phyloP scores from a whole-genome alignment of 1,140 invertebrate species.

The Marisa cornuarietis region DNA sequence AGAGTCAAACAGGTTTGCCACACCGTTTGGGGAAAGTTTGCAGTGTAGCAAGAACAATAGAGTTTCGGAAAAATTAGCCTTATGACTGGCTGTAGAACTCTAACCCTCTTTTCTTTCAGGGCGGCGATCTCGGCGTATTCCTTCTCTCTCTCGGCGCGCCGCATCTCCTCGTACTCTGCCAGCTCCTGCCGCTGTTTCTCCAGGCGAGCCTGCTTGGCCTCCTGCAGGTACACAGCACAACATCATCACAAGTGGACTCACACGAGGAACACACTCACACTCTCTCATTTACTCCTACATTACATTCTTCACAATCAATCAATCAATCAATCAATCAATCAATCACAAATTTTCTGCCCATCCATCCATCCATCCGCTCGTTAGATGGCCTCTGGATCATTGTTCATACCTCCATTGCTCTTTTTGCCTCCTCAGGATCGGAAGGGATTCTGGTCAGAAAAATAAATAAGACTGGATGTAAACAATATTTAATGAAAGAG shows the following conservation, averaged over 20 bases:
- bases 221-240: slow-evolving; percentile 29
- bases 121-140: slow-evolving; percentile 45
- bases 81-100: background rate
- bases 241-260: background rate
- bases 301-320: too few relatives aligned
- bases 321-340: too few relatives aligned
- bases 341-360: too few relatives aligned
- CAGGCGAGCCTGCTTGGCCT: slow-evolving; percentile 35
- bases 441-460: background rate
- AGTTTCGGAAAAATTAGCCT: too few relatives aligned
- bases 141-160: slow-evolving; percentile 44
- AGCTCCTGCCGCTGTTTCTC: slow-evolving; percentile 50
- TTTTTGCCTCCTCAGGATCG: slow-evolving; percentile 4
- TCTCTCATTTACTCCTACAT: background rate
- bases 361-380: background rate
- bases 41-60: too few relatives aligned
- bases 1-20: background rate
- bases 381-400: background rate
- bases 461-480: background rate
- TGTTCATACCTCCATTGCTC: slow-evolving; percentile 6
- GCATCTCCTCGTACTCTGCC: slow-evolving; percentile 50
- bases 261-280: background rate
- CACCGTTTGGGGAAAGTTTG: too few relatives aligned
- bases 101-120: slow-evolving; percentile 46
- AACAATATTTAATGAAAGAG: too few relatives aligned